A percentile compares a stretch with the other conserved stretches of the same genome.
Conservation (phyloP, 2,797 vertebrate genomes). For the Antrozous pallidus region DNA sequence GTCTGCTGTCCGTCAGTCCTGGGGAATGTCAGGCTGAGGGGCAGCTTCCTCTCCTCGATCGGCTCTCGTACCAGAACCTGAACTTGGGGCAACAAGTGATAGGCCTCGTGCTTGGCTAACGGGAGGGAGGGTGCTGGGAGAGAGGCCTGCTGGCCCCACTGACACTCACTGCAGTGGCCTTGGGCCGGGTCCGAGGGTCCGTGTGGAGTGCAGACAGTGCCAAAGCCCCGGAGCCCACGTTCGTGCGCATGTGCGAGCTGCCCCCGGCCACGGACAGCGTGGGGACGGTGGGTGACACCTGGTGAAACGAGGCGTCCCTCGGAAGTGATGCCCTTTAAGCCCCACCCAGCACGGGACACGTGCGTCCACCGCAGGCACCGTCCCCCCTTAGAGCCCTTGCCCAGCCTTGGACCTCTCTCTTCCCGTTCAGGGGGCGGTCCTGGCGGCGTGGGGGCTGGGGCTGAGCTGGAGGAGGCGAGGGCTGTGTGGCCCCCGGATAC, state of each 20-base stretch:
- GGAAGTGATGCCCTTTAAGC: neutral
- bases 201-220: neutral
- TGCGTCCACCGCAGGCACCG: accelerated
- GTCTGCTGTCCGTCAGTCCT: neutral
- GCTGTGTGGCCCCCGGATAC: too few relatives aligned
- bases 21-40: accelerated
- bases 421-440: neutral
- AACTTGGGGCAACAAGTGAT: neutral
- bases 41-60: accelerated
- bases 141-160: neutral
- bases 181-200: neutral
- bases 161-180: accelerated
- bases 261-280: neutral
- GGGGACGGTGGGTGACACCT: neutral
- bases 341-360: accelerated
- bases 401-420: accelerated
- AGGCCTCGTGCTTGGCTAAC: neutral
- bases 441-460: accelerated
- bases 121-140: neutral
- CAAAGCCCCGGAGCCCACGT: too few relatives aligned
- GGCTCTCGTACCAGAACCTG: neutral
- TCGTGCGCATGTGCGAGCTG: accelerated
- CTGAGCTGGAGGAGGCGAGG: neutral
- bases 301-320: neutral
- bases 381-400: neutral